Percentiles rank a stretch among this genome's conserved stretches.
Evolutionary conservation across 1,140 invertebrate species (phyloP).

Genomic region (Hycleus cichorii): DNA sequence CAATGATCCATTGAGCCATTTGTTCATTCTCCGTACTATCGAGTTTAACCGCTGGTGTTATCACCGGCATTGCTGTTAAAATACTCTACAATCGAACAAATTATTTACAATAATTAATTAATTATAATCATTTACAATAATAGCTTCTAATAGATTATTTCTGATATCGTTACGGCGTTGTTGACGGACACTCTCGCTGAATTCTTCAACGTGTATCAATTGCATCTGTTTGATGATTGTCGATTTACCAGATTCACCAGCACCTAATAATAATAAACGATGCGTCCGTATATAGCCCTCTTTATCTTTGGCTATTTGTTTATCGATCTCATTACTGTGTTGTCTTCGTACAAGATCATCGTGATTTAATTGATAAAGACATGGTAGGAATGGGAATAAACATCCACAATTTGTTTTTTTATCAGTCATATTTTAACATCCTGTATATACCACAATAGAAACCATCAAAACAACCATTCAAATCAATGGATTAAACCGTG

Average conservation of each 20-base stretch:
- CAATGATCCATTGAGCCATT: constrained; percentile 11
- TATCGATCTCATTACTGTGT: constrained; percentile 17
- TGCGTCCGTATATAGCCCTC: constrained; percentile 10
- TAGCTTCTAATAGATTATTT: constrained; percentile 44
- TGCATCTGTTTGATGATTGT: constrained; percentile 86
- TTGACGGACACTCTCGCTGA: constrained; percentile 55
- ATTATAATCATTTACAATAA: constrained; percentile 55
- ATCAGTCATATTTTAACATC: constrained; percentile 14
- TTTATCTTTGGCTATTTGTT: constrained; percentile 8
- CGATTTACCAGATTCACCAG: constrained; percentile 96
- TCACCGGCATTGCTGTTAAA: constrained; percentile 9
- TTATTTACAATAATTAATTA: constrained; percentile 17
- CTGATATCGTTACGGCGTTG: constrained; percentile 16
- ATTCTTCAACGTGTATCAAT: constrained; percentile 88
- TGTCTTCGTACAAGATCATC: constrained; percentile 12
- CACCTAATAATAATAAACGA: constrained; percentile 56
- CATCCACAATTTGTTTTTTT: constrained; percentile 14
- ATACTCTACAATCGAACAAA: constrained; percentile 42
- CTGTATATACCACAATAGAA: not conserved
- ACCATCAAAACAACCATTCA: no score
- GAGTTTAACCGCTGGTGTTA: constrained; percentile 8
- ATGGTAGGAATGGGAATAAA: constrained; percentile 16
- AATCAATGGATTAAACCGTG: no score
- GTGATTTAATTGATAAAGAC: constrained; percentile 5
- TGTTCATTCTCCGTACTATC: constrained; percentile 4